Evolutionary conservation across 2,113 vertebrate genomes (phyloP).

Genomic region (Perca fluviatilis): DNA sequence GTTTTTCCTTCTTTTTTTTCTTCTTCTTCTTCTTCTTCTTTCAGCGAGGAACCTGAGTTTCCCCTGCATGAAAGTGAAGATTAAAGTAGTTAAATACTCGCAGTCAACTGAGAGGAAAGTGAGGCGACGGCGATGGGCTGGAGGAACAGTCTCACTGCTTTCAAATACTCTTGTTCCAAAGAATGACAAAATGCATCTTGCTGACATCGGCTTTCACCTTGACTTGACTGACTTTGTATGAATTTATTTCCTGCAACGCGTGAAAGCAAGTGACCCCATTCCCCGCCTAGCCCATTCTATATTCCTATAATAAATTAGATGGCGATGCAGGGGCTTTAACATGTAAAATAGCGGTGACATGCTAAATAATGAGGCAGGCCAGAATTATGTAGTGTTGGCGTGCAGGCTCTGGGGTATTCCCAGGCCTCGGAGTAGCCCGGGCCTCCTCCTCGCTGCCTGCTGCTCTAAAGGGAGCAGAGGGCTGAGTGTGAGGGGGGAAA

Average conservation of each 20-base stretch:
- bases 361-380: constrained; percentile 89
- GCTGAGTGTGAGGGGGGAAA: not conserved
- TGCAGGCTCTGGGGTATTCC: constrained; percentile 84
- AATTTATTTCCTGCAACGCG: constrained; percentile 79
- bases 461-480: constrained; percentile 58
- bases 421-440: constrained; percentile 65
- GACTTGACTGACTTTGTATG: constrained; percentile 85
- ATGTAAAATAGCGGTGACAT: constrained; percentile 90
- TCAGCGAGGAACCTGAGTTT: constrained; percentile 70
- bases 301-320: constrained; percentile 88
- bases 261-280: constrained; percentile 86
- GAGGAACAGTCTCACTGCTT: constrained; percentile 55
- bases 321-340: constrained; percentile 85
- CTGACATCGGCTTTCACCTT: constrained; percentile 86
- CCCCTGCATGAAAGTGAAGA: constrained; percentile 71
- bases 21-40: constrained; percentile 24
- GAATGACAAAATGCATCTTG: constrained; percentile 73
- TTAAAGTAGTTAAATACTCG: constrained; percentile 68
- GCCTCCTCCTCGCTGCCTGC: constrained; percentile 56
- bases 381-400: constrained; percentile 81
- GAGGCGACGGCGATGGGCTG: constrained; percentile 26
- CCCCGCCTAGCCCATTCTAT: constrained; percentile 79
- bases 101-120: constrained; percentile 49
- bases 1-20: constrained; percentile 31
- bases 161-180: constrained; percentile 73